A percentile compares a stretch with the other conserved stretches of the same genome.
phyloP scores from a whole-genome alignment of 2,113 vertebrate species.

The Connochaetes taurinus region DNA sequence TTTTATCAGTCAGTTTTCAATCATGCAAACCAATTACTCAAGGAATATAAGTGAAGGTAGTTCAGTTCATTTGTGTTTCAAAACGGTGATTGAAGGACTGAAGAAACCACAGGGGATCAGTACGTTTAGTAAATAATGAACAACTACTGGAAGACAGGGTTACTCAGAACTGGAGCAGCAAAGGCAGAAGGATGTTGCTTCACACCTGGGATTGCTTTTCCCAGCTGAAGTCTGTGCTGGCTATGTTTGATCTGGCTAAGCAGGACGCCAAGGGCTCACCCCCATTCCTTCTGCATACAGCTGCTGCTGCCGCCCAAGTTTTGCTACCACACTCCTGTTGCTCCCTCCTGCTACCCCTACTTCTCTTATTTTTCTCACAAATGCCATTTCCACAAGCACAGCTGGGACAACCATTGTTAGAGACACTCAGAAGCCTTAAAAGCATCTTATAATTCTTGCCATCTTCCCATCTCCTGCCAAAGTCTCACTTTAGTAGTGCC shows the following conservation, averaged over 20 bases:
- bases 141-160: background rate
- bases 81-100: background rate
- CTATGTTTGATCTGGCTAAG: background rate
- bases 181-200: fast-evolving
- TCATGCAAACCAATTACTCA: background rate
- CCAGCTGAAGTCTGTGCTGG: background rate
- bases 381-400: background rate
- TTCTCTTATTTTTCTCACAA: background rate
- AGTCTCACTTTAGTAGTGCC: background rate
- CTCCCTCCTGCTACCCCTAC: background rate
- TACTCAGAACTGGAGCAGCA: fast-evolving
- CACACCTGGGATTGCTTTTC: background rate
- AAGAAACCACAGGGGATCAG: background rate
- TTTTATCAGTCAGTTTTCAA: background rate
- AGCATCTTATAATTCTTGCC: background rate
- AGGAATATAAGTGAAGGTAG: background rate
- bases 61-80: background rate
- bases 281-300: fast-evolving
- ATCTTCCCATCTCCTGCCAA: background rate
- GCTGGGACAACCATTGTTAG: background rate
- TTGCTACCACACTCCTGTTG: background rate
- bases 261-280: background rate
- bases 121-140: background rate
- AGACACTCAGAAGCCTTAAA: background rate
- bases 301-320: background rate